Conservation (phyloP, 2,113 vertebrate genomes). For the Xenopus laevis region DNA sequence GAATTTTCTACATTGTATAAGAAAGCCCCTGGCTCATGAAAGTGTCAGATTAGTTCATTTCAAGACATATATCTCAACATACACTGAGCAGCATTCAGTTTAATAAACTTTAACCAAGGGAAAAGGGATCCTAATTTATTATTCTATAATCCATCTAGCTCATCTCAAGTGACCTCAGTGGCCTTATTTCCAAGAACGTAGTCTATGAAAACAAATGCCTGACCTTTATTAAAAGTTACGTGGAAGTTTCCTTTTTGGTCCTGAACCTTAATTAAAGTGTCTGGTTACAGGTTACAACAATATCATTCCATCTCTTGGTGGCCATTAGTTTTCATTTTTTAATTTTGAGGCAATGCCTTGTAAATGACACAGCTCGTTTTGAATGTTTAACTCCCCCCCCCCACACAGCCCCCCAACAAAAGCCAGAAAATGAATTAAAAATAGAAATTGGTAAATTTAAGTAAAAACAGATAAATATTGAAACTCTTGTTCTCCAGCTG, state of each 20-base stretch:
- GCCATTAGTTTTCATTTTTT: background rate
- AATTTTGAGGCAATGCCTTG: background rate
- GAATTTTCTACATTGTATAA: constrained; percentile 15
- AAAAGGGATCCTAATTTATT: constrained; percentile 45
- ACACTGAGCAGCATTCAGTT: constrained; percentile 30
- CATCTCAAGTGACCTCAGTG: constrained; percentile 38
- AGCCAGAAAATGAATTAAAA: too few relatives aligned
- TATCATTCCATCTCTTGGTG: background rate
- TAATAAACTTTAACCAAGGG: constrained; percentile 43
- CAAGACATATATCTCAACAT: constrained; percentile 37
- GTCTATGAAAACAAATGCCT: constrained; percentile 17
- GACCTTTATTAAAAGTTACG: constrained; percentile 35
- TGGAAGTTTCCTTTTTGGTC: background rate
- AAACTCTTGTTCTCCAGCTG: too few relatives aligned
- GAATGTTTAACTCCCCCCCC: too few relatives aligned
- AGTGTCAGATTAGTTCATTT: constrained; percentile 37
- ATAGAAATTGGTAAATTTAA: too few relatives aligned
- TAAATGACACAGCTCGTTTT: background rate
- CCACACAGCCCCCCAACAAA: too few relatives aligned
- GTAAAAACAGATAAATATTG: too few relatives aligned
- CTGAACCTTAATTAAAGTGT: background rate
- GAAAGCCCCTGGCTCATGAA: constrained; percentile 37
- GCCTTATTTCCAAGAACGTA: constrained; percentile 33
- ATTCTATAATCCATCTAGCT: constrained; percentile 41
- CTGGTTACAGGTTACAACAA: background rate